These are phyloP conservation scores for Thunnus maccoyii DNA, from an alignment of 2,113 vertebrate species.

Conservation along the genomic window DNA sequence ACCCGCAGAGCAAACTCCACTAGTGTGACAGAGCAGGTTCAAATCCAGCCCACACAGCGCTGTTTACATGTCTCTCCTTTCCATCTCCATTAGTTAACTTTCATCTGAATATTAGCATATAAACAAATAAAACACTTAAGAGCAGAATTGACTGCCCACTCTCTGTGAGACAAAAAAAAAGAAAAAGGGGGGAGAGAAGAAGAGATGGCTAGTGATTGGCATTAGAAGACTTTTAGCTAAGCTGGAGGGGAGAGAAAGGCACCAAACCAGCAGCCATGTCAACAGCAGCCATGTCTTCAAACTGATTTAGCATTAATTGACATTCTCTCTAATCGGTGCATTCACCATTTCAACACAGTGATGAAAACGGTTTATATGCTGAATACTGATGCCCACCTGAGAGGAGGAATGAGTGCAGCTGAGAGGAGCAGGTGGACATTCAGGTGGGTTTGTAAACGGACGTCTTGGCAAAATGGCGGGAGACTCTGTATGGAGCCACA, in stretches of 20 bases:
- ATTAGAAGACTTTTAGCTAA: constrained; percentile 33
- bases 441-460: background rate
- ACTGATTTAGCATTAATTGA: constrained; percentile 65
- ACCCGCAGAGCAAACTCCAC: constrained; percentile 3
- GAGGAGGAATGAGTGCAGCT: background rate
- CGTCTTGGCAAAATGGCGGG: fast-evolving
- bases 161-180: background rate
- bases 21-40: constrained; percentile 13
- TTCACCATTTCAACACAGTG: constrained; percentile 53
- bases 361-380: constrained; percentile 16
- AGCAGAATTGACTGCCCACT: constrained; percentile 31
- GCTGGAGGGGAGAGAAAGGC: constrained; percentile 3
- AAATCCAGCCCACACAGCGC: constrained; percentile 2
- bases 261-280: background rate
- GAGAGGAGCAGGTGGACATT: constrained; percentile 34
- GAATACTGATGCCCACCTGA: constrained; percentile 56
- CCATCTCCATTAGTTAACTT: constrained; percentile 9
- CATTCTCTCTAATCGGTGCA: constrained; percentile 56
- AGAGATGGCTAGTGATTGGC: constrained; percentile 12
- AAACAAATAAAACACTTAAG: constrained; percentile 55
- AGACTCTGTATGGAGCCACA: constrained; percentile 64
- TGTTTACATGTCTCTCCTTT: background rate
- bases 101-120: constrained; percentile 35
- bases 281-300: constrained; percentile 37
- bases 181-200: background rate